Percentiles rank a stretch among this genome's conserved stretches.
phyloP scores from a whole-genome alignment of 35 echinoderm and acorn worm genomes.

The Apostichopus japonicus region DNA sequence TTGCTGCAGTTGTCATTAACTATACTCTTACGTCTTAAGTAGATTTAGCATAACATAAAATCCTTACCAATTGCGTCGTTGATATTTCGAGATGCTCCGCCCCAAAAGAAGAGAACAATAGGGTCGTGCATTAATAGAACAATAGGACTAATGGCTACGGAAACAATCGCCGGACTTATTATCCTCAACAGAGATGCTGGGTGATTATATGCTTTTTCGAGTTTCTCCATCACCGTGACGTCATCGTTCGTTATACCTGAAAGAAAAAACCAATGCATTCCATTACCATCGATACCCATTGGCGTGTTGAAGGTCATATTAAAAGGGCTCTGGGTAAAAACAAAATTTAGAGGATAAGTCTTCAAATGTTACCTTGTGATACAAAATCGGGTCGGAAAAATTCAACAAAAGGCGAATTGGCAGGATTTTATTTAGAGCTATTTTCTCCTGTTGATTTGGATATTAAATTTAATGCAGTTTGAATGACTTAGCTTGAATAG shows the following conservation, averaged over 20 bases:
- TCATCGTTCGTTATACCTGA: slow-evolving; percentile 44
- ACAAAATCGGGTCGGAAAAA: not conserved
- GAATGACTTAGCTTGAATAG: too few relatives aligned
- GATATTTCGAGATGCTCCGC: slow-evolving; percentile 43
- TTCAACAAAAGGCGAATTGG: not conserved
- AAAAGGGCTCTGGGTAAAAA: not conserved
- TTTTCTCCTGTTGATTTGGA: too few relatives aligned
- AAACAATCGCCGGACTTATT: slow-evolving; percentile 49
- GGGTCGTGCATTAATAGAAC: slow-evolving; percentile 44
- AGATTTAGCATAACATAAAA: too few relatives aligned
- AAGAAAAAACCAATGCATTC: not conserved
- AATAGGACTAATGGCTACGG: slow-evolving; percentile 51
- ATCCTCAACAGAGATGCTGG: slow-evolving; percentile 58
- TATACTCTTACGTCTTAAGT: too few relatives aligned
- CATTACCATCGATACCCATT: not conserved
- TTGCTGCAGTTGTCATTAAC: too few relatives aligned
- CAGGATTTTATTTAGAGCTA: not conserved
- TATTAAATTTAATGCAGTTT: too few relatives aligned
- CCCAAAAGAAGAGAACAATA: slow-evolving; percentile 53
- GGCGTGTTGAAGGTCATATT: not conserved
- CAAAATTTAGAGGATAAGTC: not conserved
- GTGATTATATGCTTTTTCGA: slow-evolving; percentile 51
- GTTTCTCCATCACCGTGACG: slow-evolving; percentile 35
- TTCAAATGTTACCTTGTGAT: not conserved
- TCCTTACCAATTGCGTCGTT: slow-evolving; percentile 66